Evolutionary conservation across 2,797 vertebrate species (phyloP), one percentile per base, ranked within the genome.

Genomic region (Tragopan temminckii): DNA sequence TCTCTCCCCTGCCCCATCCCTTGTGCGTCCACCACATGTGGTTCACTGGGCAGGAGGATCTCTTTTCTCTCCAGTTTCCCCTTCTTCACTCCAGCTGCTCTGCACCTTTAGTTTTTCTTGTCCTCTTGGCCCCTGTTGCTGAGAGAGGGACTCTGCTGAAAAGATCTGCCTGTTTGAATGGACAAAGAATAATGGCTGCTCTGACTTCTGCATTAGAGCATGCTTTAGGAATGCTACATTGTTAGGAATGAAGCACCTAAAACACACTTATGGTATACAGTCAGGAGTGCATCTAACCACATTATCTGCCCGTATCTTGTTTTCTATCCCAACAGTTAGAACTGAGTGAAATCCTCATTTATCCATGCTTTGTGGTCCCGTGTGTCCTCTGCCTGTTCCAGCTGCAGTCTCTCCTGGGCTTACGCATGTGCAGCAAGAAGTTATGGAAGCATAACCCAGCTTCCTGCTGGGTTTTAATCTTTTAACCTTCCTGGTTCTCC

Each of bases 31-130:
- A 1, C 36, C 29, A 43, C 0, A 0, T 45, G 33, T 76, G 29
- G 27, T 63, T 91, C 62, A 43, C 25, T 45, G 52, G 5, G 8
- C 29, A n/a, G n/a, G 55, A 36, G 24, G 25, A 78, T 76, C 27
- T 31, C 17, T 94, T 80, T 84, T 67, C 46, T 85, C 50, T 58
- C 50, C 55, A 31, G 13, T 20, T 86, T 91, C 36, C 19, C 31
- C 52, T 88, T 76, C 55, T 67, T 69, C 40, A 9, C 9, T 70
- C 55, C 52, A 88, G 36, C 57, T 90, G 77, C 75, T 25, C 74
- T 59, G 48, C 35, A 75, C 15, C 29, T 94, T 93, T 57, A 62
- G 36, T 86, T 91, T 81, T 61, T 87, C 33, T 7, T 68, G 64
- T 87, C 40, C 61, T 80, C 21, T 66, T 91, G 76, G 78, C n/a